These are phyloP conservation scores for Plotosus lineatus DNA, from an alignment of 2,113 vertebrate species.

Conservation along the genomic window DNA sequence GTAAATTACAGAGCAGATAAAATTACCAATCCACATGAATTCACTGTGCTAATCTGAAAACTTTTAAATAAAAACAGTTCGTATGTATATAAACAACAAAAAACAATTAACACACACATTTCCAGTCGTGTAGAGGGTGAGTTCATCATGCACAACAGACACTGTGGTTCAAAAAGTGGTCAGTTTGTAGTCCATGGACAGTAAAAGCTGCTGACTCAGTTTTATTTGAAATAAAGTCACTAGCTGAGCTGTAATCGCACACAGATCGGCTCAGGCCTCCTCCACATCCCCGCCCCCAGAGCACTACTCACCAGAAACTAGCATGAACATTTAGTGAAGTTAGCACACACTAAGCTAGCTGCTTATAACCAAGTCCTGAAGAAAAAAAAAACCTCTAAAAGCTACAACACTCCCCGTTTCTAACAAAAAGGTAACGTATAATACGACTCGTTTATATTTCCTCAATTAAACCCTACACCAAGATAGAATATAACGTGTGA, in stretches of 20 bases:
- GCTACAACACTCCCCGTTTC: constrained; percentile 23
- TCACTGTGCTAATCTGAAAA: too few relatives aligned
- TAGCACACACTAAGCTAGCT: constrained; percentile 58
- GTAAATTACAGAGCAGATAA: too few relatives aligned
- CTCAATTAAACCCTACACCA: neutral
- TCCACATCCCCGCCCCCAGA: constrained; percentile 69
- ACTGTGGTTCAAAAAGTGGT: neutral
- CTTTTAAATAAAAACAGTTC: neutral
- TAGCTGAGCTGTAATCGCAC: neutral
- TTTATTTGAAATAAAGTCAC: neutral
- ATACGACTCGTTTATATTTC: too few relatives aligned
- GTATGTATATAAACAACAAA: neutral
- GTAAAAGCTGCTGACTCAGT: neutral
- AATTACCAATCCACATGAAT: too few relatives aligned
- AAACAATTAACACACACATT: neutral
- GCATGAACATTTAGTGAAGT: constrained; percentile 63
- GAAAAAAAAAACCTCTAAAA: constrained; percentile 19
- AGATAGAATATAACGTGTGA: neutral
- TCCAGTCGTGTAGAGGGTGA: neutral
- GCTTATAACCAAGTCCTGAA: constrained; percentile 41
- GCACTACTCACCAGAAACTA: constrained; percentile 70
- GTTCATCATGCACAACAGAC: neutral
- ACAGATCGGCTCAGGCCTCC: constrained; percentile 44
- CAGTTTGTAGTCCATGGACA: neutral
- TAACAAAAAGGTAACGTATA: constrained; percentile 46